These are phyloP conservation scores for Peromyscus maniculatus DNA, from an alignment of 2,113 vertebrate genomes.

Conservation along the genomic window DNA sequence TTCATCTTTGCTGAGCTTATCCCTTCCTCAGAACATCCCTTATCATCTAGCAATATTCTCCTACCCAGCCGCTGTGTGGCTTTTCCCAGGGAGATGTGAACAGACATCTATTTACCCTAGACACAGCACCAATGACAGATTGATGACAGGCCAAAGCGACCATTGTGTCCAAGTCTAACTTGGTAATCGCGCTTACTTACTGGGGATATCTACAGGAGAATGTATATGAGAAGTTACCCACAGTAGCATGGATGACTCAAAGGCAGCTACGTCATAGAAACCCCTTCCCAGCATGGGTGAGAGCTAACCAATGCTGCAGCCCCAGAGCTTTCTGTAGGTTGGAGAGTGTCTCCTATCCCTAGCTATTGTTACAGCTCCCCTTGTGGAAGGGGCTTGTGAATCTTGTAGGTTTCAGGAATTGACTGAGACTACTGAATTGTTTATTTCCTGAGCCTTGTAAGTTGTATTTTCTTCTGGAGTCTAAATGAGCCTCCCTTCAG, in stretches of 20 bases:
- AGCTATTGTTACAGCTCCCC: background rate
- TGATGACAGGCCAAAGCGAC: background rate
- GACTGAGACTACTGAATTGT: background rate
- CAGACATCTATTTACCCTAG: background rate
- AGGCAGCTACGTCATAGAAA: background rate
- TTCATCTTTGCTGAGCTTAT: fast-evolving
- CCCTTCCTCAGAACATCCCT: fast-evolving
- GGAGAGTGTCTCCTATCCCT: background rate
- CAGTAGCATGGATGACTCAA: background rate
- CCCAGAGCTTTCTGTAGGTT: background rate
- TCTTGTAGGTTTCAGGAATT: background rate
- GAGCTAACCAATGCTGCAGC: background rate
- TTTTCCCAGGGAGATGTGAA: background rate
- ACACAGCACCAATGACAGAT: background rate
- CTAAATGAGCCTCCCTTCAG: background rate
- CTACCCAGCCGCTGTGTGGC: too few relatives aligned
- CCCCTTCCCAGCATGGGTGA: background rate
- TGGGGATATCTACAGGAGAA: background rate
- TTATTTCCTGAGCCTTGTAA: background rate
- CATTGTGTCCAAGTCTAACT: background rate
- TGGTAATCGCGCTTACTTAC: background rate
- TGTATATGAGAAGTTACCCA: background rate
- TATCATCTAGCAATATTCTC: too few relatives aligned
- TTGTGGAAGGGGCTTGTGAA: background rate
- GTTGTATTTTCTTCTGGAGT: background rate